These are phyloP conservation scores for Arnoldichthys spilopterus DNA, from an alignment of 2,797 vertebrate genomes.

Conservation along the genomic window DNA sequence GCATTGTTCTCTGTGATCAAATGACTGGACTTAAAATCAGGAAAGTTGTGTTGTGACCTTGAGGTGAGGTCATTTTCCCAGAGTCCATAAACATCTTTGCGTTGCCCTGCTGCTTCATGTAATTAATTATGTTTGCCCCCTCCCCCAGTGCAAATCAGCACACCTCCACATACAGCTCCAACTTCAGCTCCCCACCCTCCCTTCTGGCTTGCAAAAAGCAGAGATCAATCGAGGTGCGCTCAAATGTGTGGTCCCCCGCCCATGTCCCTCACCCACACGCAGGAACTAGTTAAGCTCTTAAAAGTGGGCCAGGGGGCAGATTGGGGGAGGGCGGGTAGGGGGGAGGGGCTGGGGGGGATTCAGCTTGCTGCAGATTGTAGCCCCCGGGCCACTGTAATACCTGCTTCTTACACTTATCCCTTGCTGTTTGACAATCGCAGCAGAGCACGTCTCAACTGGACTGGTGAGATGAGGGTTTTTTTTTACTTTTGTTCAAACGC, in stretches of 20 bases:
- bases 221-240: constrained; percentile 66
- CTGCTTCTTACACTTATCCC: constrained; percentile 64
- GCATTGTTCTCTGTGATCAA: background rate
- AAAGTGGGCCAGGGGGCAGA: constrained; percentile 72
- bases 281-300: constrained; percentile 76
- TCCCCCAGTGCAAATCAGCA: constrained; percentile 25
- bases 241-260: constrained; percentile 62
- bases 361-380: constrained; percentile 61
- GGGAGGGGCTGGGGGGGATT: no score
- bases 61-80: constrained; percentile 18
- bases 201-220: constrained; percentile 34
- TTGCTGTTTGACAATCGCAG: constrained; percentile 66
- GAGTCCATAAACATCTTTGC: constrained; percentile 1
- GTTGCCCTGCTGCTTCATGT: background rate
- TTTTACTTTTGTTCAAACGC: constrained; percentile 11
- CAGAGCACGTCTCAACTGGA: constrained; percentile 65
- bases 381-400: constrained; percentile 72
- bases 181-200: constrained; percentile 31
- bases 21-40: background rate
- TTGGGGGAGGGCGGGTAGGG: constrained; percentile 53
- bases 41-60: background rate
- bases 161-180: constrained; percentile 43
- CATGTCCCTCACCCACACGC: constrained; percentile 63
- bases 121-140: constrained; percentile 8
- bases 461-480: constrained; percentile 48